A percentile compares a stretch with the other conserved stretches of the same genome.
Conservation (phyloP, 2,888 invertebrate genomes). For the Myopa testacea region DNA sequence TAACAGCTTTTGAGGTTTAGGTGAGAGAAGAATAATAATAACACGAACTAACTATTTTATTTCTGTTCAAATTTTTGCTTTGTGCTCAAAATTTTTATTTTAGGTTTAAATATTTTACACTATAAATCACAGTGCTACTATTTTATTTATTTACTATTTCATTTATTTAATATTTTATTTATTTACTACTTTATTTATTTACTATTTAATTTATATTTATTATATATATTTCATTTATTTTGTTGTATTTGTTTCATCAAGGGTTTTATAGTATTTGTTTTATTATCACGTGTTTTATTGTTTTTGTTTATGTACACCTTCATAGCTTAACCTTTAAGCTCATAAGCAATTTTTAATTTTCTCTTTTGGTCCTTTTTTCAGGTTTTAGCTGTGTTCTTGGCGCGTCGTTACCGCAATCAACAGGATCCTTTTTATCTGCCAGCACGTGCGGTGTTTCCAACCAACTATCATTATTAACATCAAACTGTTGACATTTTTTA, state of each 20-base stretch:
- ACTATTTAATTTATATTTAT: slow-evolving; percentile 6
- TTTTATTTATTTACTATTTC: neutral
- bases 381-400: slow-evolving; percentile 85
- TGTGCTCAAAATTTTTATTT: no score
- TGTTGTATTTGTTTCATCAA: no score
- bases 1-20: neutral
- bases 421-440: slow-evolving; percentile 80
- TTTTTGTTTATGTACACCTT: no score
- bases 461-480: slow-evolving; percentile 64
- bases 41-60: neutral
- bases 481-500: neutral
- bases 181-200: slow-evolving; percentile 11
- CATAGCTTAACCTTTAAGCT: no score
- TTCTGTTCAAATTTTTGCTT: neutral
- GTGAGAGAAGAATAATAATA: slow-evolving; percentile 7
- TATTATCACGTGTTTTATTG: no score
- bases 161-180: slow-evolving; percentile 1
- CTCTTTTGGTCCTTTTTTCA: slow-evolving; percentile 66
- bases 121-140: no score
- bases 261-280: no score
- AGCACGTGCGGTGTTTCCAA: slow-evolving; percentile 79
- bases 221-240: slow-evolving; percentile 17
- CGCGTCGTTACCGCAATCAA: slow-evolving; percentile 84
- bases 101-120: no score
- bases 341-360: no score